Percentiles rank a stretch among this genome's conserved stretches.
Conservation (phyloP, 2,888 invertebrate species). For the Torymus tubicola region DNA sequence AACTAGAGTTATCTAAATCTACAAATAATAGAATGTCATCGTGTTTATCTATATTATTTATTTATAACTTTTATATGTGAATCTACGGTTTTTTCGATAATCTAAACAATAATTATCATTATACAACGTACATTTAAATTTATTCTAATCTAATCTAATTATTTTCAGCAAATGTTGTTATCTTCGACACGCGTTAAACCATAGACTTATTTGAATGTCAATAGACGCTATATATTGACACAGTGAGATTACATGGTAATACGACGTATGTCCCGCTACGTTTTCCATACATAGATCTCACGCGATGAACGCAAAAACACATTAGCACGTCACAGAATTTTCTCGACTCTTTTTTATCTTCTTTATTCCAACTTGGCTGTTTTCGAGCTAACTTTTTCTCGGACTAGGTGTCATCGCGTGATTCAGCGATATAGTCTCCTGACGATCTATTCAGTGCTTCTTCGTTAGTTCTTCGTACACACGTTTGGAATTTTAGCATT, state of each 20-base stretch:
- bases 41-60: too few species aligned
- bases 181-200: too few species aligned
- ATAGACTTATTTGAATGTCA: not conserved
- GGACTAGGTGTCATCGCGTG: conserved; percentile 60
- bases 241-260: conserved; percentile 10
- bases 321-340: conserved; percentile 17
- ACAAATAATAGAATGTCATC: too few species aligned
- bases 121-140: too few species aligned
- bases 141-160: too few species aligned
- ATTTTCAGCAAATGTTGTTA: too few species aligned
- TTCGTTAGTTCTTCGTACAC: conserved; percentile 52
- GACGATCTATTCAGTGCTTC: conserved; percentile 70
- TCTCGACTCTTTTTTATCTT: conserved; percentile 4
- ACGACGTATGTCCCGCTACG: not conserved
- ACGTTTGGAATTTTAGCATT: conserved; percentile 35
- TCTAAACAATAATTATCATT: too few species aligned
- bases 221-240: not conserved
- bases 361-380: conserved; percentile 26
- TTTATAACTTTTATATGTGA: too few species aligned
- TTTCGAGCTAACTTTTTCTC: conserved; percentile 15
- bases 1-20: too few species aligned
- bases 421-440: conserved; percentile 69
- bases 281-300: not conserved
- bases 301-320: conserved; percentile 4
- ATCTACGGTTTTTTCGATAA: too few species aligned